A percentile compares a stretch with the other conserved stretches of the same genome.
Evolutionary conservation across 1,140 invertebrate genomes (phyloP).

Genomic region (Drosophila ogumai): DNA sequence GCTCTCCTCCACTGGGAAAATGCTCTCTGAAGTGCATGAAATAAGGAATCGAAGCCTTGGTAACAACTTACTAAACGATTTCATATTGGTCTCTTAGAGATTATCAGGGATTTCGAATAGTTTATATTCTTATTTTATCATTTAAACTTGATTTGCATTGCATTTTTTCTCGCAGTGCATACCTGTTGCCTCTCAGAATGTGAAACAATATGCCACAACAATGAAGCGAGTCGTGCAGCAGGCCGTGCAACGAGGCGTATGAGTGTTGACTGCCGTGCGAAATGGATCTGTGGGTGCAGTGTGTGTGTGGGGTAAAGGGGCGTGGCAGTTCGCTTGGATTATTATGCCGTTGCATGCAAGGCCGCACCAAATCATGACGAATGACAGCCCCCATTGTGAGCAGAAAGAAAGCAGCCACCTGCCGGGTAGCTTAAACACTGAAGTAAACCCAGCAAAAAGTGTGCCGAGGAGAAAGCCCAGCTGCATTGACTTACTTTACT

Average conservation of each 20-base stretch:
- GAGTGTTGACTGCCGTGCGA: slow-evolving; percentile 71
- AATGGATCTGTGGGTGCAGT: neutral
- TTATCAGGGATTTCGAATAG: neutral
- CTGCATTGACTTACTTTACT: slow-evolving; percentile 17
- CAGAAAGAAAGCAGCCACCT: slow-evolving; percentile 29
- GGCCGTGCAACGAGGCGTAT: slow-evolving; percentile 75
- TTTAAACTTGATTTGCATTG: neutral
- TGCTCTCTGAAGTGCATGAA: too few relatives aligned
- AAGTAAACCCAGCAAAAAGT: slow-evolving; percentile 11
- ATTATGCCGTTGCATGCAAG: slow-evolving; percentile 75
- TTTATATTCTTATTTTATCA: neutral
- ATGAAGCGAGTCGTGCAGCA: slow-evolving; percentile 74
- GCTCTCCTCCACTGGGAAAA: slow-evolving; percentile 16
- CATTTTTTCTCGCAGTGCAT: slow-evolving; percentile 7
- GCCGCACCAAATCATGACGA: slow-evolving; percentile 75
- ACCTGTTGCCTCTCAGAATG: slow-evolving; percentile 57
- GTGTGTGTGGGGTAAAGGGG: neutral
- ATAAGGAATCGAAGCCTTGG: neutral
- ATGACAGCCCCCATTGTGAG: slow-evolving; percentile 51
- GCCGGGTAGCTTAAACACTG: slow-evolving; percentile 17
- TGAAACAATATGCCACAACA: slow-evolving; percentile 79
- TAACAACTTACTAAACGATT: neutral
- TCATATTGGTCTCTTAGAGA: too few relatives aligned
- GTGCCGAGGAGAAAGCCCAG: neutral
- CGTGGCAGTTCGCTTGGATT: slow-evolving; percentile 55